Base-by-base conservation (phyloP, 2,797 vertebrate species). In the Sebastes umbrosus region DNA sequence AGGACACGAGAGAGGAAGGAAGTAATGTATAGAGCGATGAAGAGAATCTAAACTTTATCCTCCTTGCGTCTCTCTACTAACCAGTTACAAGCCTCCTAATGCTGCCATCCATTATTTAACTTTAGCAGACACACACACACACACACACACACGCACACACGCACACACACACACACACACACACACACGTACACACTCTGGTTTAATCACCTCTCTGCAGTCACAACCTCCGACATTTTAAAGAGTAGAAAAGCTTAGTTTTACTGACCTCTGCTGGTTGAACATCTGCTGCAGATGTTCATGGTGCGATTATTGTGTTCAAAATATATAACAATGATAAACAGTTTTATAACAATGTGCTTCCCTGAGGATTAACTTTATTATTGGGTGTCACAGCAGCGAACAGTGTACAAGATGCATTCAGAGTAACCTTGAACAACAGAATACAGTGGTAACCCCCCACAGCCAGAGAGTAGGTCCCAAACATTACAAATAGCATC, bases 61-160 rank as follows among this genome's bases (percentile, higher is more conserved):
- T 36, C 31, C 60, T 54, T 65, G 66, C 31, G 34, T 70, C 27
- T 69, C 63, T 73, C 9, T 29, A 22, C 81, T 64, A 75, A 87
- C 52, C 70, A 77, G 82, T 80, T 80, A 87, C 80, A 83, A 77
- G 82, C 71, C 11, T 54, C 31, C 81, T 87, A 87, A 86, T 84
- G 87, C 84, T 86, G 66, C 77, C 75, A 87, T 91, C 87, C 82
- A 91, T 90, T 87, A 91, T 90, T 91, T 55, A 90, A 34, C 69
- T 87, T 79, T 24, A 73, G 39, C 39, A 43, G 14, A 59, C 82
- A 34, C 36, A 36, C 70, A 65, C 52, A 55, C 39, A 34, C 59
- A 64, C 63, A 46, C 69, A 39, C 65, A 24, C 65, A 12, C 79
- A 12, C 59, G 36, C 66, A 46, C 69, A 25, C 24, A n/a, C 66